phyloP scores from a whole-genome alignment of 2,888 invertebrate species.

The Dryococelus australis region DNA sequence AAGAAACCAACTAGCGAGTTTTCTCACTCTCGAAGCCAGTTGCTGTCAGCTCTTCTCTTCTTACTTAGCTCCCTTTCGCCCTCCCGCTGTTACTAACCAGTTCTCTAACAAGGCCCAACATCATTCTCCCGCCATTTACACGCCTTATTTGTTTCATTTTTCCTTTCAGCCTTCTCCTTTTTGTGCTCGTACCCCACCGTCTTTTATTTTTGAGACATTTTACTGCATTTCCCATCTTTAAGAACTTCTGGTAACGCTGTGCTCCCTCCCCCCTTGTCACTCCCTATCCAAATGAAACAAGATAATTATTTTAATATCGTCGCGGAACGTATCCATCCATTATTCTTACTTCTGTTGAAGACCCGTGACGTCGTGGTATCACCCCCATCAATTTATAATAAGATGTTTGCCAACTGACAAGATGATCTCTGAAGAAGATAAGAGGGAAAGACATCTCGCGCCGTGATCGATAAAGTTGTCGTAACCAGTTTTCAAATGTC shows the following conservation, averaged over 20 bases:
- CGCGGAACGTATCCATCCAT: not conserved
- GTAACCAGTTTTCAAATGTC: slow-evolving; percentile 17
- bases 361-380: not conserved
- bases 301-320: slow-evolving; percentile 16
- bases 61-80: not conserved
- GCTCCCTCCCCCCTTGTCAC: not conserved
- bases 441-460: not conserved
- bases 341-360: not conserved
- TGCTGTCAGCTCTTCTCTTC: not conserved
- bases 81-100: slow-evolving; percentile 19
- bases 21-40: not conserved
- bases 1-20: slow-evolving; percentile 25
- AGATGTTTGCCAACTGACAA: slow-evolving; percentile 9
- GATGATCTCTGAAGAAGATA: not conserved
- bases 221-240: slow-evolving; percentile 4
- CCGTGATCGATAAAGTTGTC: slow-evolving; percentile 22
- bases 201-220: not conserved
- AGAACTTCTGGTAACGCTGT: not conserved
- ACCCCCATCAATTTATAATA: slow-evolving; percentile 1
- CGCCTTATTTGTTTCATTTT: slow-evolving; percentile 16
- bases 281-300: not conserved
- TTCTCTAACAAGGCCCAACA: slow-evolving; percentile 23
- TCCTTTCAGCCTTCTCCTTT: not conserved
- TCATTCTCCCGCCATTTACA: slow-evolving; percentile 23
- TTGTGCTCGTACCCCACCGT: not conserved